These are phyloP conservation scores for Anomalospiza imberbis DNA, from an alignment of 2,797 vertebrate genomes.

Conservation along the genomic window DNA sequence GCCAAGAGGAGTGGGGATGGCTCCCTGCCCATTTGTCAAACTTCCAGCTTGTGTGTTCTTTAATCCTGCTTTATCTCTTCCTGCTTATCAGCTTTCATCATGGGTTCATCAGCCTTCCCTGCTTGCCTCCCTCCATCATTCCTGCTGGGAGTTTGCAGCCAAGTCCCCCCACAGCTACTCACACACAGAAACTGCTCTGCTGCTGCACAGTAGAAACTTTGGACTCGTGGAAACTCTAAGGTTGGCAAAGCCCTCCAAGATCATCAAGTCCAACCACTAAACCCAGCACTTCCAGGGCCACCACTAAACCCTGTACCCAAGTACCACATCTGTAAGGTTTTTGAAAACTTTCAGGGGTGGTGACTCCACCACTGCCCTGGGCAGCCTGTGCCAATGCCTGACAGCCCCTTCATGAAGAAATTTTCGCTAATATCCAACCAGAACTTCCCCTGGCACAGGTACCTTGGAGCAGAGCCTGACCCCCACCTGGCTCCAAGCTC, in stretches of 20 bases:
- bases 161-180: not conserved
- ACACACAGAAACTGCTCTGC: not conserved
- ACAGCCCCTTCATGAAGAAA: not conserved
- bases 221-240: not conserved
- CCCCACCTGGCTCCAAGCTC: not conserved
- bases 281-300: not conserved
- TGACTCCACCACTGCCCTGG: too few species aligned
- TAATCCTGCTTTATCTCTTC: not conserved
- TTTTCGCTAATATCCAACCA: not conserved
- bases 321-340: not conserved
- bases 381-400: not conserved
- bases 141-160: not conserved
- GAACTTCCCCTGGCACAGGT: not conserved
- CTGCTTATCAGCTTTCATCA: not conserved
- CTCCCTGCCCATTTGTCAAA: not conserved
- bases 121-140: rapidly evolving
- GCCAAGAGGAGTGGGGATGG: not conserved
- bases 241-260: not conserved
- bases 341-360: not conserved
- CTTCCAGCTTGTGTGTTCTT: not conserved
- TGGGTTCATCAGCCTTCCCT: not conserved
- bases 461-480: not conserved
- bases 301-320: not conserved
- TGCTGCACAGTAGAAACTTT: not conserved
- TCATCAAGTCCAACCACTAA: not conserved